Evolutionary conservation across 1,140 invertebrate species (phyloP), one percentile per base, ranked within the genome.

Genomic region (Plutomurus gul): DNA sequence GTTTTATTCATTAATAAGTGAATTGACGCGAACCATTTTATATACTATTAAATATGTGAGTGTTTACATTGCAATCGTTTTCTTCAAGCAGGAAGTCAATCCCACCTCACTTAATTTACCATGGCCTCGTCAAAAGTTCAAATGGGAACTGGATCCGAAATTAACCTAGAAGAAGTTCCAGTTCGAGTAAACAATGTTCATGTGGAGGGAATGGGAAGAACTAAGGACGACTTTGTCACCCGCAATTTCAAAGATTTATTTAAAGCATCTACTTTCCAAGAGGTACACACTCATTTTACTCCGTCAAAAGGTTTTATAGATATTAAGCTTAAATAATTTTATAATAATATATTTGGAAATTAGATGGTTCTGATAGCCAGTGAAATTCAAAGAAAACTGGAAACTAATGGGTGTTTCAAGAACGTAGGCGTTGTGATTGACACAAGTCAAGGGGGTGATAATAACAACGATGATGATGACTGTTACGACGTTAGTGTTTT

Each of bases 151-250:
- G 56, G 56, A 33, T 11, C 16, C 7, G 56, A 65, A 36, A 30
- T 65, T 33, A 65, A 65, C 36, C 27, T 65, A 20, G 77, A 82
- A 46, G 13, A 73, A 18, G 51, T 87, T 30, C 84, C 93, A 91
- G 93, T 92, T 25, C 87, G 91, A 83, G 94, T 96, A 1, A 93
- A 94, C 81, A 89, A 90, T 86, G 88, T 96, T 72, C 89, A 93
- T 84, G 89, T 96, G 56, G 92, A 95, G 85, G 94, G 94, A 1
- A 85, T 96, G 11, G 88, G 84, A n/a, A 86, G 93, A 76, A 96
- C 95, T 0, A 94, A 94, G 86, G 91, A 95, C 87, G 94, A 95
- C 82, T 90, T 95, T 71, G 86, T 96, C n/a, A 88, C 90, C 74
- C 88, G 90, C 72, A 91, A 91, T 82, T 89, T 96, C 0, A 87